Evolutionary conservation across 1,140 invertebrate species (phyloP), one percentile per base, ranked within the genome.

Genomic region (Drosophila guanche): DNA sequence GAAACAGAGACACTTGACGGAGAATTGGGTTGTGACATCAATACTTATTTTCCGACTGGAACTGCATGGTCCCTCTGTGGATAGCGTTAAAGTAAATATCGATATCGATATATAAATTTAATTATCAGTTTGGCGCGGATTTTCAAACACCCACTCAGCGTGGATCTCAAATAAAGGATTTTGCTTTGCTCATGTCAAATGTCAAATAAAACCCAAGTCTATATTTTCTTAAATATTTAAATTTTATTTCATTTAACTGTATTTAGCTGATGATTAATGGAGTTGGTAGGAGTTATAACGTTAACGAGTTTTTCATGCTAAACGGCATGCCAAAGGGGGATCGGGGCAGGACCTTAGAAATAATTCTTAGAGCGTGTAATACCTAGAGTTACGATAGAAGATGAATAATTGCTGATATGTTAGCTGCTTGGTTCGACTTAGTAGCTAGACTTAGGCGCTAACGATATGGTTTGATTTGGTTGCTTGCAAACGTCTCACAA

Each of bases 401-500:
- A 42, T 14, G 14, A 45, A 40, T 62, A 27, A 47, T 48, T 45
- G 20, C 55, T 52, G 14, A 73, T 56, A 41, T 73, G 42, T 70
- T 54, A 51, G 46, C 33, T 70, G 43, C 33, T 73, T 57, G 62
- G 51, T 76, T 65, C 62, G 45, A 65, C 45, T 63, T 65, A 37
- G 8, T 41, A 55, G 42, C 61, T 68, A 56, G 14, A 8, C 69
- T 86, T 88, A 88, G 14, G 20, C 4, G 33, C 37, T 61, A 62
- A 42, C 27, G 81, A 86, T 86, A 86, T 86, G 81, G 57, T 65
- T 67, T 76, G 55, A 54, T 88, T 86, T 88, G 83, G 83, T 86
- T 79, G 78, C 65, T 88, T 72, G 78, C 83, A 72, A 88, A 66
- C 56, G 66, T 70, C 75, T 76, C 50, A 52, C 48, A 67, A 86